Percentiles rank a stretch among this genome's conserved stretches.
Evolutionary conservation across 2,113 vertebrate genomes (phyloP).

Genomic region (Aldabrachelys gigantea): DNA sequence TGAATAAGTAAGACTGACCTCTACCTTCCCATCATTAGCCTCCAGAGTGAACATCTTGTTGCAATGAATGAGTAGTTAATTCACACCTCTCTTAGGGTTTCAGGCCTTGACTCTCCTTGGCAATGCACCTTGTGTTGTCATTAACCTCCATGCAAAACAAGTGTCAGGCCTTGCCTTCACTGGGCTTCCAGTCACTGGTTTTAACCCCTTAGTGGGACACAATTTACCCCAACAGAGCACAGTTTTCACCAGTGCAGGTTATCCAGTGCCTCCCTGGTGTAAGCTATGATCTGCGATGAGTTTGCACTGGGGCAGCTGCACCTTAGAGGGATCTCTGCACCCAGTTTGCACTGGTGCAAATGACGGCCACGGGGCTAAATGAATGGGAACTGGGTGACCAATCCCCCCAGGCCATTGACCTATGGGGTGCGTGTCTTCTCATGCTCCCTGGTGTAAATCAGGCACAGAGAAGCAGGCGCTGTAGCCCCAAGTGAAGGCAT

Average conservation of each 20-base stretch:
- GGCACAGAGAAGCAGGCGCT: background rate
- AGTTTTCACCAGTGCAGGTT: background rate
- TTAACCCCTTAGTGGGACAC: background rate
- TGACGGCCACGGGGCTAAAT: rapidly evolving
- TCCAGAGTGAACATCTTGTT: background rate
- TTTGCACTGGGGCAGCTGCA: background rate
- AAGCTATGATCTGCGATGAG: background rate
- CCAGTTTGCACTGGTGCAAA: background rate
- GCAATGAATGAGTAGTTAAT: background rate
- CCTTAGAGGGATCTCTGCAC: background rate
- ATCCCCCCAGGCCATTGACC: background rate
- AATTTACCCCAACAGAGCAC: background rate
- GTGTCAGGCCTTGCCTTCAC: background rate
- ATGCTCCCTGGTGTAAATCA: background rate
- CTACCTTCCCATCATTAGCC: background rate
- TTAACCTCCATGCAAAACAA: background rate
- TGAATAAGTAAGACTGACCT: background rate
- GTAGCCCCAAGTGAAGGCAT: too few species aligned
- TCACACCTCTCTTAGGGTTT: background rate
- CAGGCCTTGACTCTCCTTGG: background rate
- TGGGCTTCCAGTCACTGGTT: background rate
- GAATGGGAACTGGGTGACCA: background rate
- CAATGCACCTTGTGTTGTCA: background rate
- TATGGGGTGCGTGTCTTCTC: background rate
- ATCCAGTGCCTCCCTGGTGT: background rate